These are phyloP conservation scores for Delichon dasypus DNA, from an alignment of 2,797 vertebrate genomes.

Conservation along the genomic window DNA sequence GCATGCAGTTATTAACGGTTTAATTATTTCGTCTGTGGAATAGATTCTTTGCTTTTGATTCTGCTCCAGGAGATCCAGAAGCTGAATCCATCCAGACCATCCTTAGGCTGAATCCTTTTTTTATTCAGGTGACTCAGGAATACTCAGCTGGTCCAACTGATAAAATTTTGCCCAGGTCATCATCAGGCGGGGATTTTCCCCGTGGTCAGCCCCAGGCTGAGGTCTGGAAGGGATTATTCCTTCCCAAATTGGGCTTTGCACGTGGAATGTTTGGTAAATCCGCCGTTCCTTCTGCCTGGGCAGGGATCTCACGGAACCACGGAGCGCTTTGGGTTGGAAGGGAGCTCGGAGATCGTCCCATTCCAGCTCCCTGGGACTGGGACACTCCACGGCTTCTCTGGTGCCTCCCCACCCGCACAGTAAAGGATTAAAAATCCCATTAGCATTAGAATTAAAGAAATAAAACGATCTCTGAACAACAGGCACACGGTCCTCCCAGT, in stretches of 20 bases:
- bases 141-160: neutral
- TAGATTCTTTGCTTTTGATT: neutral
- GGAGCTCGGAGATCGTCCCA: neutral
- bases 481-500: neutral
- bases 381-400: neutral
- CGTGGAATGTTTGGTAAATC: neutral
- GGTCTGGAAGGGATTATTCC: neutral
- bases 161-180: neutral
- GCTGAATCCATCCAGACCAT: neutral
- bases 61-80: neutral
- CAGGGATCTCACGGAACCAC: neutral
- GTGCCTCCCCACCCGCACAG: neutral
- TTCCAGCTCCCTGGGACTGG: rapidly evolving
- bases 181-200: neutral
- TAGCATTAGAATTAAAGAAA: neutral
- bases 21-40: slow-evolving; percentile 23
- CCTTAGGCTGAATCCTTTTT: neutral
- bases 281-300: neutral
- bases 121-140: neutral
- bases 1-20: slow-evolving; percentile 22
- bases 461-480: neutral
- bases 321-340: neutral
- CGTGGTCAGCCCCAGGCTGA: neutral
- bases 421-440: neutral
- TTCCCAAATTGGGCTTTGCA: neutral